Base-by-base conservation (phyloP, 1,140 invertebrate genomes). In the Aplysia californica region DNA sequence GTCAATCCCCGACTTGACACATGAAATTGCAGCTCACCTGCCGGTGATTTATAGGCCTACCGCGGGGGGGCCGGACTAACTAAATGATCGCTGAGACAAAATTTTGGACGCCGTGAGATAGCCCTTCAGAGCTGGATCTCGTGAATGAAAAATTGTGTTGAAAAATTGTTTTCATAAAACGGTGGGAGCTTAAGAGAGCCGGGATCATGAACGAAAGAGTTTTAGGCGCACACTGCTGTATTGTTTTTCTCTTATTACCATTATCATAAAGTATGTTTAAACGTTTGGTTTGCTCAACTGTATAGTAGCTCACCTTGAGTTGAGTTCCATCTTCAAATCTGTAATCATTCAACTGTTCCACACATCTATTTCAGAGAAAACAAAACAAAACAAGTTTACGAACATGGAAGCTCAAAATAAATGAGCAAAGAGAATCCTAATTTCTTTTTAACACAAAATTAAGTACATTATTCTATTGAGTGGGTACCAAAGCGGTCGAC, bases 291-390 rank as follows among this genome's bases (percentile, higher is more conserved):
- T 41, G 35, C 31, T 15, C 21, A 21, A 41, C 29, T 55, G 2
- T 26, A 10, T 33, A 50, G 35, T 29, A 64, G 3, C 29, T 66
- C 68, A 76, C 78, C 74, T 76, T 76, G 23, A 79, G 61, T 29
- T 76, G 67, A 15, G 78, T 31, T 3, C 74, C 78, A 58, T 79
- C 78, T 44, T 75, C 72, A 75, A 75, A 75, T 3, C 72, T 36
- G 55, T 75, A 75, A 50, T 75, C 72, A 66, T 75, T 75, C 38
- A 75, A 10, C 50, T 50, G 59, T 67, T 55, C 44, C 50, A 79
- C 18, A 50, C 74, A 65, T 70, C 78, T 76, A 71, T 44, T n/a
- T 39, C 20, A 65, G 10, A 23, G n/a, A 4, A 58, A 59, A 72
- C 33, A 20, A 31, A 71, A 56, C 15, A 38, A n/a, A 69, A 41